Evolutionary conservation across 2,888 invertebrate species (phyloP).

Genomic region (Erebia ligea): DNA sequence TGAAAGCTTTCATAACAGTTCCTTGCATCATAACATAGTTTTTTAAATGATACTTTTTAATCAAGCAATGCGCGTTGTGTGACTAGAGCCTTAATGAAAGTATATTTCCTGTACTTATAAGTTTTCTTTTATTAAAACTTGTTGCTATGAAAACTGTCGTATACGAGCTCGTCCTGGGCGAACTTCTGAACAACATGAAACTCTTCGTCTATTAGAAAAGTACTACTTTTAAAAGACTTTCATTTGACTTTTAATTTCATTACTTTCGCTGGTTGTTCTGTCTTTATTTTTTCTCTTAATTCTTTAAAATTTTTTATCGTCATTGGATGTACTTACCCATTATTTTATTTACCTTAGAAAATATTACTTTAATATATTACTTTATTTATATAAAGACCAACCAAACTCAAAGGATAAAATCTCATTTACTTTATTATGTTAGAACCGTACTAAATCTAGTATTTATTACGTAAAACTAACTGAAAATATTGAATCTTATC

Average conservation of each 20-base stretch:
- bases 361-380: no score
- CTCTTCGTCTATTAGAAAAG: neutral
- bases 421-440: neutral
- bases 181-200: neutral
- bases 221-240: conserved; percentile 7
- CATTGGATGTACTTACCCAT: neutral
- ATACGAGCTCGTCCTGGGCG: neutral
- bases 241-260: conserved; percentile 10
- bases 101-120: neutral
- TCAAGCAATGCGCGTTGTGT: neutral
- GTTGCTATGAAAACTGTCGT: conserved; percentile 1
- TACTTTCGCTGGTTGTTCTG: neutral
- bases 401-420: no score
- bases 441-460: neutral
- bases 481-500: neutral
- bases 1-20: no score
- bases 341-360: neutral
- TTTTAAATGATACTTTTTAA: no score
- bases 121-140: neutral
- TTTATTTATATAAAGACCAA: no score
- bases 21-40: no score
- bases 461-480: neutral
- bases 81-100: conserved; percentile 1
- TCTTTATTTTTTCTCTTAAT: neutral
- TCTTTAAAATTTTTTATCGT: neutral